Percentiles rank a stretch among this genome's conserved stretches.
Evolutionary conservation across 2,113 vertebrate species (phyloP).

Genomic region (Bothrops jararaca): DNA sequence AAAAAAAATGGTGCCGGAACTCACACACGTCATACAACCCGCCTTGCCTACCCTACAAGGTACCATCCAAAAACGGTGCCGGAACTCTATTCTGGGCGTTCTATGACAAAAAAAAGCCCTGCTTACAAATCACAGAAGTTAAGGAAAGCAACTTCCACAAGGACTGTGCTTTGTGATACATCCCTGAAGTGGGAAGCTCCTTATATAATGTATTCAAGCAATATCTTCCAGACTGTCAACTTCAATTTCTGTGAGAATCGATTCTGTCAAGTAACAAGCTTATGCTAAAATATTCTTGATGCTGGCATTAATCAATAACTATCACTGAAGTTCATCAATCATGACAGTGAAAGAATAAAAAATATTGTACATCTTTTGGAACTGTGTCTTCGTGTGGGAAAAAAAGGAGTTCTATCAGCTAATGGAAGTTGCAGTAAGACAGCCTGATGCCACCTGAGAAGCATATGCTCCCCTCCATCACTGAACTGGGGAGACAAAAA

Average conservation of each 20-base stretch:
- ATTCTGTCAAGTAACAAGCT: not conserved
- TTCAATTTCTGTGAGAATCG: not conserved
- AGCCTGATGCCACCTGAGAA: not conserved
- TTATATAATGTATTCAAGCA: not conserved
- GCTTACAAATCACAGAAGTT: not conserved
- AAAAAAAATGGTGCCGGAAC: too few species aligned
- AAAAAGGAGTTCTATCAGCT: not conserved
- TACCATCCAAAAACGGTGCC: too few species aligned
- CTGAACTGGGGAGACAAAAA: not conserved
- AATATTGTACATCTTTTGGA: not conserved
- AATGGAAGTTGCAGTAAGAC: not conserved
- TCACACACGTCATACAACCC: too few species aligned
- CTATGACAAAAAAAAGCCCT: too few species aligned
- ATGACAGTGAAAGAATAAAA: not conserved
- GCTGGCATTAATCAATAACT: not conserved
- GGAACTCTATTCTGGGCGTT: too few species aligned
- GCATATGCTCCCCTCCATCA: not conserved
- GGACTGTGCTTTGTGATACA: not conserved
- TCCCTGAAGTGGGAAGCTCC: not conserved
- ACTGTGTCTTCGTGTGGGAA: not conserved
- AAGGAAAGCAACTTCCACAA: not conserved
- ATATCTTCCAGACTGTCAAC: not conserved
- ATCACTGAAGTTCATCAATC: not conserved
- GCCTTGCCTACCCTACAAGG: too few species aligned
- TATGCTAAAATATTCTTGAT: not conserved